These are phyloP conservation scores for Acronicta leporina DNA, from an alignment of 2,888 invertebrate species.

Conservation along the genomic window DNA sequence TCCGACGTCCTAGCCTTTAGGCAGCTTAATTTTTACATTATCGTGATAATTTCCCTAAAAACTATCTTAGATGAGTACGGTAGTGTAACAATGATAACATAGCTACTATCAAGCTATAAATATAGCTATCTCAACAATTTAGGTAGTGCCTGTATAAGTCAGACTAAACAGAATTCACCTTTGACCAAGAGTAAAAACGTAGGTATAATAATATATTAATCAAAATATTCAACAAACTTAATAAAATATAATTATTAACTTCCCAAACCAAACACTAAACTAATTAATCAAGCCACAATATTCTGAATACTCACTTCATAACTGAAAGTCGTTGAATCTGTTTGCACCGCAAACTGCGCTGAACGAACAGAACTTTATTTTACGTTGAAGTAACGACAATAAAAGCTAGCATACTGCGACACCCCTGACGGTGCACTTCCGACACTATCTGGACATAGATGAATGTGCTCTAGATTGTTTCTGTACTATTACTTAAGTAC, in stretches of 20 bases:
- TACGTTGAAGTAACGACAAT: slow-evolving; percentile 45
- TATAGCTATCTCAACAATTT: too few species aligned
- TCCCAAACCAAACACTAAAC: background rate
- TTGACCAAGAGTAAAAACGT: too few species aligned
- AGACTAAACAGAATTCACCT: too few species aligned
- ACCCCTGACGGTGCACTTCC: slow-evolving; percentile 53
- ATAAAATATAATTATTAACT: background rate
- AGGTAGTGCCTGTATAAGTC: too few species aligned
- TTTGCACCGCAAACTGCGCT: slow-evolving; percentile 20
- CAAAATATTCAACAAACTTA: background rate
- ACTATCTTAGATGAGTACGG: too few species aligned
- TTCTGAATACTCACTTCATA: slow-evolving; percentile 15
- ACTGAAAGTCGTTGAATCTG: slow-evolving; percentile 40
- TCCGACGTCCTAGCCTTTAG: too few species aligned
- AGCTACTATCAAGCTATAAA: too few species aligned
- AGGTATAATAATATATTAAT: background rate
- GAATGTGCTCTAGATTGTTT: slow-evolving; percentile 64
- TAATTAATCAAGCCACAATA: slow-evolving; percentile 23
- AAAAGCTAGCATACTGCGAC: slow-evolving; percentile 50
- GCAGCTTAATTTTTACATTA: too few species aligned
- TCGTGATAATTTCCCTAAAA: too few species aligned
- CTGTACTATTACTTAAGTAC: slow-evolving; percentile 41
- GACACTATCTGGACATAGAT: slow-evolving; percentile 71
- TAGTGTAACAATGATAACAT: too few species aligned
- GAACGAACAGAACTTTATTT: slow-evolving; percentile 42